These are phyloP conservation scores for Mareca strepera DNA, from an alignment of 2,797 vertebrate genomes.

Conservation along the genomic window DNA sequence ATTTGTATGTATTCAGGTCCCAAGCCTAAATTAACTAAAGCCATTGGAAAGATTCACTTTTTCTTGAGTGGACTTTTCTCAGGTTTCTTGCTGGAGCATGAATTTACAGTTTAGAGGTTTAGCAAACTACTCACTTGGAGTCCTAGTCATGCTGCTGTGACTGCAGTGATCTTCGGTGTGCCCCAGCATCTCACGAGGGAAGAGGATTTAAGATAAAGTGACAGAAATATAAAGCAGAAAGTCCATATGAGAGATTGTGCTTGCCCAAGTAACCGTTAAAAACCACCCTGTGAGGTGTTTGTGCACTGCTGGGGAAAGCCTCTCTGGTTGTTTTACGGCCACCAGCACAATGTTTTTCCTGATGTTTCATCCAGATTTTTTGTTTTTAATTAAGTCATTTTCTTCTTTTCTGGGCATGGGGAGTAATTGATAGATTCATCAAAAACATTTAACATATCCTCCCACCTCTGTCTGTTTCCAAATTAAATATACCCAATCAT, in stretches of 20 bases:
- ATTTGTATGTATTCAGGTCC: background rate
- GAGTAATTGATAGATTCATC: background rate
- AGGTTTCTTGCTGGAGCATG: background rate
- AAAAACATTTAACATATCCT: background rate
- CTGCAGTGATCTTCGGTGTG: accelerated
- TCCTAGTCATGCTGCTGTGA: background rate
- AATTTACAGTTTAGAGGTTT: background rate
- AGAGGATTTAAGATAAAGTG: background rate
- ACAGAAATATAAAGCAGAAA: background rate
- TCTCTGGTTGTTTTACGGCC: background rate
- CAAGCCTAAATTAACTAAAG: background rate
- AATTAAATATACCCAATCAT: background rate
- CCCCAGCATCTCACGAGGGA: background rate
- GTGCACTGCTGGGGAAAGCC: background rate
- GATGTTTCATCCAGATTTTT: background rate
- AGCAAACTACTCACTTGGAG: background rate
- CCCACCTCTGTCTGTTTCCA: background rate
- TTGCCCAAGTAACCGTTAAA: background rate
- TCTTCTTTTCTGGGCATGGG: background rate
- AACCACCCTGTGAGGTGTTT: background rate
- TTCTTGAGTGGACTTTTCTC: background rate
- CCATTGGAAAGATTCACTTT: background rate
- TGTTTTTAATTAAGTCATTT: background rate
- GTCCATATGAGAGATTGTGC: background rate
- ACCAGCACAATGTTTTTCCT: background rate